A percentile compares a stretch with the other conserved stretches of the same genome.
phyloP scores from a whole-genome alignment of 2,888 invertebrate genomes.

The Brachyptera putata region DNA sequence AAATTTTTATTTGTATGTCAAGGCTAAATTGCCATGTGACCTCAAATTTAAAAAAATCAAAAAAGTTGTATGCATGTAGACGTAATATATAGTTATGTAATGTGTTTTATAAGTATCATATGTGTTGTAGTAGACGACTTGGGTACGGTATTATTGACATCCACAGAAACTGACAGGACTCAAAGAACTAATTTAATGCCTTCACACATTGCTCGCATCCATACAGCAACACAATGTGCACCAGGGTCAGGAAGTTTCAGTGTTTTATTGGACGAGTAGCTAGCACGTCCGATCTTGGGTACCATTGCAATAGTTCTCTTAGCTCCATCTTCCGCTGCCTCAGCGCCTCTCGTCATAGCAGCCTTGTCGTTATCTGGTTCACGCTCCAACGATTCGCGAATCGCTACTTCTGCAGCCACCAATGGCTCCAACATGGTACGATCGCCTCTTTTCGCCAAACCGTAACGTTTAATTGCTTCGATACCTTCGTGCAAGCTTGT shows the following conservation, averaged over 20 bases:
- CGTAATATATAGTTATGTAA: no score
- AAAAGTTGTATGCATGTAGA: no score
- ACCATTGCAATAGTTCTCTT: slow-evolving; percentile 30
- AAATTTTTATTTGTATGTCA: no score
- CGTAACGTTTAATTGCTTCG: slow-evolving; percentile 60
- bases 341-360: slow-evolving; percentile 12
- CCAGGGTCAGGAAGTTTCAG: slow-evolving; percentile 53
- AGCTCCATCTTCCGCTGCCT: slow-evolving; percentile 44
- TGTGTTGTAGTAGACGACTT: no score
- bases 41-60: no score
- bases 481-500: slow-evolving; percentile 54
- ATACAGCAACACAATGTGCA: slow-evolving; percentile 55
- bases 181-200: slow-evolving; percentile 37
- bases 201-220: slow-evolving; percentile 53
- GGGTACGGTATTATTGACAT: no score
- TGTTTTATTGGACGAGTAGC: slow-evolving; percentile 41
- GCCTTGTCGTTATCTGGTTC: neutral
- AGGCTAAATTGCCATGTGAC: no score
- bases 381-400: neutral
- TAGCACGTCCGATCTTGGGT: slow-evolving; percentile 45
- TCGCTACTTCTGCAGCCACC: slow-evolving; percentile 16
- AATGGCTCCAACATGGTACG: slow-evolving; percentile 61
- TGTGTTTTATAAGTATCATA: no score
- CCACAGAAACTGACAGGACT: no score
- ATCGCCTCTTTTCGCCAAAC: slow-evolving; percentile 66